These are phyloP conservation scores for Capreolus pygargus DNA, from an alignment of 2,113 vertebrate species.

Conservation along the genomic window DNA sequence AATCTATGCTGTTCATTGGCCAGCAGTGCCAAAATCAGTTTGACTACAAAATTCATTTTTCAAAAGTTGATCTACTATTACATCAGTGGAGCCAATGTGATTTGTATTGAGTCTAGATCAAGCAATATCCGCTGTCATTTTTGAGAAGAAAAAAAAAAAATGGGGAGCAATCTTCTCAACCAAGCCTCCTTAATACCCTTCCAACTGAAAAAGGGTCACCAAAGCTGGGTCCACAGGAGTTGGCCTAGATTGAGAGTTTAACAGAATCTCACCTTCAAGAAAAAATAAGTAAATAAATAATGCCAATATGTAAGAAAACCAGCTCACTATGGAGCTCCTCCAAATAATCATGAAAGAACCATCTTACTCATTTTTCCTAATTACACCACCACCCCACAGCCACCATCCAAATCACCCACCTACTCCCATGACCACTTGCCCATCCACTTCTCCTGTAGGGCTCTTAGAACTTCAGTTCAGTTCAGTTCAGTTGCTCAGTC, in stretches of 20 bases:
- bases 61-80: neutral
- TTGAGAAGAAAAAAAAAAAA: neutral
- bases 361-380: neutral
- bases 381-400: too few relatives aligned
- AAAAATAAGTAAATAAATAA: neutral
- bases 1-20: neutral
- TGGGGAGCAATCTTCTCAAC: neutral
- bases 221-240: neutral
- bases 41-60: neutral
- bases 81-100: neutral
- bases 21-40: neutral
- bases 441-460: neutral
- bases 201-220: neutral
- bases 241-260: neutral
- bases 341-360: neutral
- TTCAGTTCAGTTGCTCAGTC: neutral
- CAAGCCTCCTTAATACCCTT: neutral
- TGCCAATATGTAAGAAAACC: neutral
- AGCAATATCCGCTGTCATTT: neutral
- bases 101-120: neutral
- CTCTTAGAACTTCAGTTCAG: neutral
- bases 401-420: neutral
- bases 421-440: neutral
- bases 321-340: neutral
- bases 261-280: neutral